Conservation (phyloP, 2,797 vertebrate species). For the Pteronotus mesoamericanus region DNA sequence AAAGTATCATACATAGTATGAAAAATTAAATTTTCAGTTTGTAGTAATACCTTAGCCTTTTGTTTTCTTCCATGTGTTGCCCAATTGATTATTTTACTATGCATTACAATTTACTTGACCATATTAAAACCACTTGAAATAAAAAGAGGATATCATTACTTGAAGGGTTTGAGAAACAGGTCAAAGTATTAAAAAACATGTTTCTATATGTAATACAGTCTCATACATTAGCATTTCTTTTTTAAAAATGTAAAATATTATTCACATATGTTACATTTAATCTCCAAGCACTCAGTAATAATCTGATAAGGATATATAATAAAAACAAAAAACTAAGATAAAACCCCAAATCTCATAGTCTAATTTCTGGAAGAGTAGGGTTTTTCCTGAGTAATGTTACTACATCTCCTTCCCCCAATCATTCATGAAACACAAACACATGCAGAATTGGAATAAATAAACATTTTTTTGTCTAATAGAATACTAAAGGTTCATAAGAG, state of each 20-base stretch:
- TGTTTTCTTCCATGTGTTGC: neutral
- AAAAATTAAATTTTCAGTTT: neutral
- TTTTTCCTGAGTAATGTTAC: neutral
- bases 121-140: neutral
- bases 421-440: neutral
- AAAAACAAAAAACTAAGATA: neutral
- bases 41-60: neutral
- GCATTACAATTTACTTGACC: neutral
- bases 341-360: neutral
- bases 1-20: neutral
- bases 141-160: neutral
- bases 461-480: neutral
- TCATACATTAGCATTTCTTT: neutral
- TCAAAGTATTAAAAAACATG: neutral
- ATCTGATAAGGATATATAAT: neutral
- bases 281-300: neutral
- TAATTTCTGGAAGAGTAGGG: neutral
- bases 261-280: neutral
- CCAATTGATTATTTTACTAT: neutral
- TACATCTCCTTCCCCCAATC: fast-evolving
- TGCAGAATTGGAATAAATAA: neutral
- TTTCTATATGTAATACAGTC: neutral
- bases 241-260: neutral
- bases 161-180: neutral
- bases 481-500: neutral